Conservation (phyloP, 2,888 invertebrate genomes). For the Archaeoteleia sp. region DNA sequence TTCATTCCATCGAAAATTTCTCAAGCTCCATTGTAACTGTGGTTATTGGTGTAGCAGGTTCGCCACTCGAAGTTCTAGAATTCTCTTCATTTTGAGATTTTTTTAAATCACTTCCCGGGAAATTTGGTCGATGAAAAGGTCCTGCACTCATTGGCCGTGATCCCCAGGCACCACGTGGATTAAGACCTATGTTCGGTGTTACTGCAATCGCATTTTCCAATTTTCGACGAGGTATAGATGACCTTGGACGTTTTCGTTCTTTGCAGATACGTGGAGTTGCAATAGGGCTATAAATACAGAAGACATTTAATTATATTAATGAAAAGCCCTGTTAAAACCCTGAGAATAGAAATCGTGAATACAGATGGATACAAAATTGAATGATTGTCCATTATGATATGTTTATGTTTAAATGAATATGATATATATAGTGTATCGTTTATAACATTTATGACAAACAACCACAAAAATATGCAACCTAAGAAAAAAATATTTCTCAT, state of each 20-base stretch:
- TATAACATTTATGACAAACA: no score
- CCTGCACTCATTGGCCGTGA: constrained; percentile 81
- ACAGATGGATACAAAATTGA: no score
- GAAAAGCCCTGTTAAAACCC: no score
- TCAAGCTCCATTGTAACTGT: constrained; percentile 86
- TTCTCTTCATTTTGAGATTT: constrained; percentile 76
- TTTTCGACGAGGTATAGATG: constrained; percentile 58
- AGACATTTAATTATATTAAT: background rate
- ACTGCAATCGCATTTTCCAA: constrained; percentile 57
- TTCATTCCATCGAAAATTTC: constrained; percentile 61
- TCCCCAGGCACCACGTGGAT: constrained; percentile 69
- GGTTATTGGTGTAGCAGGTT: constrained; percentile 89
- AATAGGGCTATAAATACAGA: constrained; percentile 57
- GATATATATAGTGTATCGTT: no score
- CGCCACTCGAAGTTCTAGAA: constrained; percentile 78
- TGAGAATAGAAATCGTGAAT: no score
- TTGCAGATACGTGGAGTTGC: constrained; percentile 60
- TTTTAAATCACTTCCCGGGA: constrained; percentile 70
- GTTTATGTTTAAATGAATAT: no score
- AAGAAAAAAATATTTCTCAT: no score
- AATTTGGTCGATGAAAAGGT: constrained; percentile 77
- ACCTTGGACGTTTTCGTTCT: constrained; percentile 59
- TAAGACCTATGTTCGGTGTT: constrained; percentile 57
- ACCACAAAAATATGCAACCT: no score
- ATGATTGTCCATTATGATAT: no score